A percentile compares a stretch with the other conserved stretches of the same genome.
phyloP scores from a whole-genome alignment of 2,113 vertebrate genomes.

The Vulpes ferrilata region DNA sequence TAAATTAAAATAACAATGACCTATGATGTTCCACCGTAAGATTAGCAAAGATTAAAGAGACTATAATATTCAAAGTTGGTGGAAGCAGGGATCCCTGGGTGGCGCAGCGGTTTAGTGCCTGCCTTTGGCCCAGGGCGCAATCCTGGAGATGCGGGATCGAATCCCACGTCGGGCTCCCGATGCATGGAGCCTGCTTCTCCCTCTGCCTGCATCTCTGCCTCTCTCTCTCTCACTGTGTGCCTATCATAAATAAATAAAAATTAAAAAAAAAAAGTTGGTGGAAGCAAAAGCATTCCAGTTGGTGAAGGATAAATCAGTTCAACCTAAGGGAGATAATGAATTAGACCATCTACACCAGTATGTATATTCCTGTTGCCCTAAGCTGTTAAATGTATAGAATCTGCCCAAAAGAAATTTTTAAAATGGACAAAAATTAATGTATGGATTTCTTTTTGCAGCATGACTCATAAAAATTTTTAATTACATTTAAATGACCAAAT shows the following conservation, averaged over 20 bases:
- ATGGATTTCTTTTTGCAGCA: constrained; percentile 1
- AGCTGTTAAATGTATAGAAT: neutral
- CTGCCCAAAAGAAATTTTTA: constrained; percentile 42
- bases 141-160: too few species aligned
- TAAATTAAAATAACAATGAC: constrained; percentile 45
- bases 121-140: too few species aligned
- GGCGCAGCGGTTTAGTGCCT: too few species aligned
- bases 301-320: neutral
- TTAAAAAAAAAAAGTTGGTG: neutral
- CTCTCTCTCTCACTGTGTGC: too few species aligned
- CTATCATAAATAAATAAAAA: too few species aligned
- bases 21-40: constrained; percentile 13
- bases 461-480: neutral
- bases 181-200: too few species aligned
- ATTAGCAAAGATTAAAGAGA: constrained; percentile 36
- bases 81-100: neutral
- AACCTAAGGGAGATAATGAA: neutral
- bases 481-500: constrained; percentile 1
- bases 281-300: neutral
- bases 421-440: constrained; percentile 40
- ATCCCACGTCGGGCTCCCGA: too few species aligned
- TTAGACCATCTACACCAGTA: neutral
- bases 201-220: too few species aligned
- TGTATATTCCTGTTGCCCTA: constrained; percentile 31
- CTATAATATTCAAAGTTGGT: constrained; percentile 22